Percentiles rank a stretch among this genome's conserved stretches.
Evolutionary conservation across 2,888 invertebrate genomes (phyloP).

Genomic region (Poecilobothrus nobilitatus): DNA sequence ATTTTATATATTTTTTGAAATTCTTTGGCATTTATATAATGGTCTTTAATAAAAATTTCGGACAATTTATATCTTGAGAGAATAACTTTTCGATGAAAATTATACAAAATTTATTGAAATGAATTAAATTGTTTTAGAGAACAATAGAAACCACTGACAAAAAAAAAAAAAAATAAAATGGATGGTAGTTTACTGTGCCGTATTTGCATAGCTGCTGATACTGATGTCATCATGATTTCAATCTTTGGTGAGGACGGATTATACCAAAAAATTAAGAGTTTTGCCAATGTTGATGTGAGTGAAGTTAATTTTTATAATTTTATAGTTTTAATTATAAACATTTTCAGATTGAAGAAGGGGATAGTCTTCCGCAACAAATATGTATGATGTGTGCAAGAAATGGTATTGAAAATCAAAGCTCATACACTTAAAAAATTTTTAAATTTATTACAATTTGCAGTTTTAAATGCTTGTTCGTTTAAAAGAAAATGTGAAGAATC

Average conservation of each 20-base stretch:
- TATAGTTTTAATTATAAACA: slow-evolving; percentile 8
- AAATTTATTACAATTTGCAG: slow-evolving; percentile 18
- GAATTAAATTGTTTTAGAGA: neutral
- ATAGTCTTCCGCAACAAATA: slow-evolving; percentile 40
- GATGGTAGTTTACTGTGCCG: slow-evolving; percentile 36
- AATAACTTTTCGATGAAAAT: neutral
- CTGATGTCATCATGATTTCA: slow-evolving; percentile 37
- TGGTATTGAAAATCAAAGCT: neutral
- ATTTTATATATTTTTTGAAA: slow-evolving; percentile 1
- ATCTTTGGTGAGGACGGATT: slow-evolving; percentile 42
- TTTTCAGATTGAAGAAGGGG: slow-evolving; percentile 37
- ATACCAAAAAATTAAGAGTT: slow-evolving; percentile 41
- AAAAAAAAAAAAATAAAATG: slow-evolving; percentile 24
- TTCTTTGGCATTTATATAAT: slow-evolving; percentile 6
- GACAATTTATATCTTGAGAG: neutral
- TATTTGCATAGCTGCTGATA: slow-evolving; percentile 40
- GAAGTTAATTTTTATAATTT: neutral
- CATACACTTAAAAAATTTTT: neutral
- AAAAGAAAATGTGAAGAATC: slow-evolving; percentile 44
- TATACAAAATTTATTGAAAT: neutral
- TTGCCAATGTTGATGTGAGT: slow-evolving; percentile 41
- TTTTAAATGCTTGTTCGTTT: slow-evolving; percentile 38
- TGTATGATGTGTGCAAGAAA: slow-evolving; percentile 38
- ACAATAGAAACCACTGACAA: slow-evolving; percentile 4
- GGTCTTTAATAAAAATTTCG: neutral